These are phyloP conservation scores for Stenchaetothrips biformis DNA, from an alignment of 2,888 invertebrate species.

Conservation along the genomic window DNA sequence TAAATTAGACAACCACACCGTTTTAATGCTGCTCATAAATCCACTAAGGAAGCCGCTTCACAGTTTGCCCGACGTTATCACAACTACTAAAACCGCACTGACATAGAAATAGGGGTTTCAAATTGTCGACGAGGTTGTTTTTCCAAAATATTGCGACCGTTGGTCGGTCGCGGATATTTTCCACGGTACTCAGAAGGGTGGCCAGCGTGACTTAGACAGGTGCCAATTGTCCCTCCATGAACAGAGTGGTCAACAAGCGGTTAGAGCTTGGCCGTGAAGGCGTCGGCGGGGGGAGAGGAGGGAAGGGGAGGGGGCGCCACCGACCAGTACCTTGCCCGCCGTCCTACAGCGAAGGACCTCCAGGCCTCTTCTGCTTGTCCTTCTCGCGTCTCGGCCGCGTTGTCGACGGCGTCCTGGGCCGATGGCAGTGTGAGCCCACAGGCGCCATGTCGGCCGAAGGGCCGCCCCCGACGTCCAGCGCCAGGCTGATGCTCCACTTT, in stretches of 20 bases:
- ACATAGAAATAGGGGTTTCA: too few species aligned
- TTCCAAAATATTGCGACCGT: too few species aligned
- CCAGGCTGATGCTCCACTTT: slow-evolving; percentile 7
- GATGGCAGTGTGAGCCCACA: background rate
- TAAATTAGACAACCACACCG: too few species aligned
- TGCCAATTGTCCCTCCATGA: slow-evolving; percentile 13
- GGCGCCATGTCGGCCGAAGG: background rate
- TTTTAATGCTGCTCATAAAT: too few species aligned
- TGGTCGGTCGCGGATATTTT: background rate
- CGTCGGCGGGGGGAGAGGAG: background rate
- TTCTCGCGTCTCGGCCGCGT: background rate
- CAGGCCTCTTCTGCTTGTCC: too few species aligned
- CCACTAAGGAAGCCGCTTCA: too few species aligned
- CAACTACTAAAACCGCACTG: too few species aligned
- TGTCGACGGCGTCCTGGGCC: background rate
- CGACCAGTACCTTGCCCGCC: background rate
- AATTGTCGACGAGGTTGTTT: too few species aligned
- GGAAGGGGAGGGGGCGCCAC: background rate
- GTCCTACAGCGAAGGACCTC: background rate
- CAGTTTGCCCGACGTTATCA: too few species aligned
- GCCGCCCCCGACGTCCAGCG: background rate
- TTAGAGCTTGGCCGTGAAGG: slow-evolving; percentile 10
- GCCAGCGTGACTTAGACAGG: background rate
- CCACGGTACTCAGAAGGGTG: background rate
- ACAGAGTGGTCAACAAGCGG: slow-evolving; percentile 14